phyloP scores from a whole-genome alignment of 1,140 invertebrate genomes.

The Drosophila saltans region DNA sequence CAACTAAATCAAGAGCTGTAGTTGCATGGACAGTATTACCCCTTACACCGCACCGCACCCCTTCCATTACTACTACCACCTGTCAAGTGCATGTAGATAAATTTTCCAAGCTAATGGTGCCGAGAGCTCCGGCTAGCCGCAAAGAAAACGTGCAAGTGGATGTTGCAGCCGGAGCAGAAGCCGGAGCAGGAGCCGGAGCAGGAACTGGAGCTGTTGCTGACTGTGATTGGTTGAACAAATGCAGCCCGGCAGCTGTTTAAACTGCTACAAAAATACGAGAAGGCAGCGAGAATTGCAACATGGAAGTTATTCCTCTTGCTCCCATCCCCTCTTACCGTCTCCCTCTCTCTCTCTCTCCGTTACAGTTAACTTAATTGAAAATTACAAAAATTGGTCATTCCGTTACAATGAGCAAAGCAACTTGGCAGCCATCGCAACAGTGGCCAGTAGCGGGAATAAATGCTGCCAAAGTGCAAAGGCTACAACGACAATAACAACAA shows the following conservation, averaged over 20 bases:
- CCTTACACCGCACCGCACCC: background rate
- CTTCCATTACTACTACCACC: constrained; percentile 42
- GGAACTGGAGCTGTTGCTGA: constrained; percentile 7
- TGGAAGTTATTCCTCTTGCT: constrained; percentile 1
- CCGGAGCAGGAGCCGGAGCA: constrained; percentile 7
- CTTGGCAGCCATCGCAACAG: constrained; percentile 43
- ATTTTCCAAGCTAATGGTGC: constrained; percentile 71
- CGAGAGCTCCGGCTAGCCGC: constrained; percentile 57
- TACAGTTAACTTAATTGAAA: constrained; percentile 79
- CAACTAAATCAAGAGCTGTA: constrained; percentile 68
- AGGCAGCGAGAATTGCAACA: constrained; percentile 29
- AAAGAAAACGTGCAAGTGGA: constrained; percentile 40
- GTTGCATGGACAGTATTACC: background rate
- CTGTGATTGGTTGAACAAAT: constrained; percentile 38
- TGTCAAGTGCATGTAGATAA: constrained; percentile 80
- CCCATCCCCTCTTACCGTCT: background rate
- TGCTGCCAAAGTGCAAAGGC: constrained; percentile 54
- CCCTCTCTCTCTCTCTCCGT: background rate
- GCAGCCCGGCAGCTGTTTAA: constrained; percentile 67
- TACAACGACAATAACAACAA: background rate
- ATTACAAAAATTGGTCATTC: constrained; percentile 81
- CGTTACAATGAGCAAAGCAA: constrained; percentile 73
- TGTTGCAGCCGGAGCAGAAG: constrained; percentile 3
- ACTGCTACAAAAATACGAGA: constrained; percentile 60
- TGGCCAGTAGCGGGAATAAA: constrained; percentile 49